Evolutionary conservation across 2,113 vertebrate species (phyloP).

Genomic region (Myxocyprinus asiaticus): DNA sequence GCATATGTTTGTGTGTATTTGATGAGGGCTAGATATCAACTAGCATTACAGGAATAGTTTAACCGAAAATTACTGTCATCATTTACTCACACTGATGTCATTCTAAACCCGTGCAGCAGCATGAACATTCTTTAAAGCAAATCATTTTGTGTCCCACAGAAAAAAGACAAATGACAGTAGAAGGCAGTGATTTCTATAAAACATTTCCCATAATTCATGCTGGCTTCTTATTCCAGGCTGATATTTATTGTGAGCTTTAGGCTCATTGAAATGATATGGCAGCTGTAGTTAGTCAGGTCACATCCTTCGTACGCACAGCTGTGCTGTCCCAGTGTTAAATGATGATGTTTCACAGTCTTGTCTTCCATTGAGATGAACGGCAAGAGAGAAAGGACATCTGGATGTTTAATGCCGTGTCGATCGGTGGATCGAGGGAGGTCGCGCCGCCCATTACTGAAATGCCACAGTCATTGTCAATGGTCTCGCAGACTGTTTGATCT

Average conservation of each 20-base stretch:
- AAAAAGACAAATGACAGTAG: no score
- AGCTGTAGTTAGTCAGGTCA: slow-evolving; percentile 21
- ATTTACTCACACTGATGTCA: no score
- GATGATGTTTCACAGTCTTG: slow-evolving; percentile 27
- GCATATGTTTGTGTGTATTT: no score
- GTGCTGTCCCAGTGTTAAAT: slow-evolving; percentile 16
- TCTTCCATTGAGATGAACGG: neutral
- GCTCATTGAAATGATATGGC: neutral
- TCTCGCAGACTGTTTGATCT: slow-evolving; percentile 14
- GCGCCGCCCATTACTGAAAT: slow-evolving; percentile 1
- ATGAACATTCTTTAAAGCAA: no score
- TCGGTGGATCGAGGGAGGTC: neutral
- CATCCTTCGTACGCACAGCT: slow-evolving; percentile 26
- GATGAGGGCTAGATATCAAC: neutral
- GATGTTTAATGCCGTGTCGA: neutral
- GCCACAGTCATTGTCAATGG: neutral
- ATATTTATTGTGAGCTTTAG: neutral
- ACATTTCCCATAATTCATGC: neutral
- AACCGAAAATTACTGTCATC: no score
- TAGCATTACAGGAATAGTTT: no score
- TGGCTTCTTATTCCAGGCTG: slow-evolving; percentile 4
- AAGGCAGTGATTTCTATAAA: no score
- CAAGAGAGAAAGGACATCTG: neutral
- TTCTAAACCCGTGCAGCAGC: no score
- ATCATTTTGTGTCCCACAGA: no score